Evolutionary conservation across 1,140 invertebrate species (phyloP).

Genomic region (Chlorops oryzae): DNA sequence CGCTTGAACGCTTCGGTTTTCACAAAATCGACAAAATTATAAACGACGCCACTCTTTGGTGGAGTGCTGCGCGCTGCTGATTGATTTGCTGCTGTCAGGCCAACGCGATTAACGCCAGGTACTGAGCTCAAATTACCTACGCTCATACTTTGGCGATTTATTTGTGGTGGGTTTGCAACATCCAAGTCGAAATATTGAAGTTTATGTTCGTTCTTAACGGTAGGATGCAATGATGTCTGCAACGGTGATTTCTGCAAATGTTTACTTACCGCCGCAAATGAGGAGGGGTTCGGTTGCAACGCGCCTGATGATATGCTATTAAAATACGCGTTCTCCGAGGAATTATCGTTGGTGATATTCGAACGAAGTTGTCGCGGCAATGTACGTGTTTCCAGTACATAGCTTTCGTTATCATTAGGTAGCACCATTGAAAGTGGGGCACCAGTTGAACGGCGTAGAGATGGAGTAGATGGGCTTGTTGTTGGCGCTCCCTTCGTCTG

Average conservation of each 20-base stretch:
- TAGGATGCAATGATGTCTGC: neutral
- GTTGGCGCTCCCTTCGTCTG: too few species aligned
- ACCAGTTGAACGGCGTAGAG: conserved; percentile 29
- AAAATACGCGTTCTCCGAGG: too few species aligned
- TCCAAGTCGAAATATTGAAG: conserved; percentile 70
- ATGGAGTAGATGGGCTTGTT: conserved; percentile 14
- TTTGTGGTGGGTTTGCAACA: conserved; percentile 44
- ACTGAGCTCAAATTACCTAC: conserved; percentile 29
- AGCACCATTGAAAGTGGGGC: conserved; percentile 34
- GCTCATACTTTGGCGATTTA: conserved; percentile 34
- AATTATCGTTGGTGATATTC: conserved; percentile 8
- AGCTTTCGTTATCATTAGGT: conserved; percentile 32
- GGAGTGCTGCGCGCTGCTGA: conserved; percentile 19
- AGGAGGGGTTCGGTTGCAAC: too few species aligned
- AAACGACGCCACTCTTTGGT: conserved; percentile 56
- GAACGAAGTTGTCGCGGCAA: conserved; percentile 34
- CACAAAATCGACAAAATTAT: conserved; percentile 85
- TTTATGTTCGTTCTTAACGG: conserved; percentile 32
- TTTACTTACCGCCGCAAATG: too few species aligned
- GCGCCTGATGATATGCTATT: too few species aligned
- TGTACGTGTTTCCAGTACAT: conserved; percentile 35
- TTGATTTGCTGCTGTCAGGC: conserved; percentile 20
- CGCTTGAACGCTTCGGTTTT: conserved; percentile 87
- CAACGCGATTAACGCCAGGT: conserved; percentile 4
- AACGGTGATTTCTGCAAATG: conserved; percentile 22